These are phyloP conservation scores for Hydrotaea diabolus DNA, from an alignment of 2,888 invertebrate genomes.

Conservation along the genomic window DNA sequence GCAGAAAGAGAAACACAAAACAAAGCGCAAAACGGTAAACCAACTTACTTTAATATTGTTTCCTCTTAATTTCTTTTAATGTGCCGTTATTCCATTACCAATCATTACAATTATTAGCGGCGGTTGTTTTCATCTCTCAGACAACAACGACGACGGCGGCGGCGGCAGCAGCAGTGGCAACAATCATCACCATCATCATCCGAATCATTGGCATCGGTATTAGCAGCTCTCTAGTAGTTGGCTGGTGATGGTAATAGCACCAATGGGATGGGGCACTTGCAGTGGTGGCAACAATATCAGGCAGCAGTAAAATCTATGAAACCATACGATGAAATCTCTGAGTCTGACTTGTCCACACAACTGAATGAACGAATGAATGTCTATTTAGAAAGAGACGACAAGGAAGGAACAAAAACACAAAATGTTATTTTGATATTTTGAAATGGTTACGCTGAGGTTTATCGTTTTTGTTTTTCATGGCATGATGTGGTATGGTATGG, in stretches of 20 bases:
- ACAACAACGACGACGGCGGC: conserved; percentile 23
- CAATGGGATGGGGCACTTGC: conserved; percentile 9
- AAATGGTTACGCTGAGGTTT: conserved; percentile 35
- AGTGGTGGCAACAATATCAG: background rate
- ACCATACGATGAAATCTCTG: conserved; percentile 57
- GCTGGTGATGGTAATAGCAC: conserved; percentile 33
- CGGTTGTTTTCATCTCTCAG: conserved; percentile 66
- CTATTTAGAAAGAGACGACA: conserved; percentile 39
- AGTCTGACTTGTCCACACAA: conserved; percentile 55
- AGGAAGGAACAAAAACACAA: conserved; percentile 44
- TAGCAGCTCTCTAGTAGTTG: conserved; percentile 31
- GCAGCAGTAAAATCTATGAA: conserved; percentile 50
- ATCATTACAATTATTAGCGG: conserved; percentile 67
- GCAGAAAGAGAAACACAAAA: conserved; percentile 24
- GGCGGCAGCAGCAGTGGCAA: background rate
- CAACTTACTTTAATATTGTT: conserved; percentile 66
- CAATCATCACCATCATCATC: conserved; percentile 43
- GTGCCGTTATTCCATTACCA: conserved; percentile 67
- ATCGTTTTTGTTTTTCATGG: background rate
- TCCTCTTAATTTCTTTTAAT: conserved; percentile 67
- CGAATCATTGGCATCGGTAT: conserved; percentile 3
- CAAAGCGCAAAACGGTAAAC: conserved; percentile 20
- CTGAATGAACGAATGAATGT: conserved; percentile 54
- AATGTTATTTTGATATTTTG: conserved; percentile 51
- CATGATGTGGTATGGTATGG: conserved; percentile 13